Conservation (phyloP, 2,113 vertebrate genomes). For the Enhydra lutris region DNA sequence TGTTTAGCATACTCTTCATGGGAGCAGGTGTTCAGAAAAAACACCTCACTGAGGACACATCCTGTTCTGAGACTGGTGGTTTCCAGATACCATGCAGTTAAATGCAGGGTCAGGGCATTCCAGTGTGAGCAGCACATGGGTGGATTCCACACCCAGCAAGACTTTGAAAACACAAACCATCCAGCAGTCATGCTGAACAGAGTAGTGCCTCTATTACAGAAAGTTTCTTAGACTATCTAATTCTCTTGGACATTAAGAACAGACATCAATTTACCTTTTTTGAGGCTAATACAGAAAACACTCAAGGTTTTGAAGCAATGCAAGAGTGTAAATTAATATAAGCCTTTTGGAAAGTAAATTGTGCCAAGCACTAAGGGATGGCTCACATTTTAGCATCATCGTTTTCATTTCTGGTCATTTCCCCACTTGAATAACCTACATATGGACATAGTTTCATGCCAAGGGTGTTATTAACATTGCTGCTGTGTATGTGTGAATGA, state of each 20-base stretch:
- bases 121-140: rapidly evolving
- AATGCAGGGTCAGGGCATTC: rapidly evolving
- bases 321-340: background rate
- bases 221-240: background rate
- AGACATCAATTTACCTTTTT: background rate
- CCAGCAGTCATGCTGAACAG: rapidly evolving
- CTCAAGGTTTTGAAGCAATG: background rate
- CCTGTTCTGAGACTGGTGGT: background rate
- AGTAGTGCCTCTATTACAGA: background rate
- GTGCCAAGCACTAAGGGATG: background rate
- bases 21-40: background rate
- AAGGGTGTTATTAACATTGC: background rate
- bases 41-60: no score
- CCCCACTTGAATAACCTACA: background rate
- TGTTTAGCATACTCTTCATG: background rate
- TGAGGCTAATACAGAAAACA: background rate
- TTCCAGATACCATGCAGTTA: background rate
- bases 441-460: background rate
- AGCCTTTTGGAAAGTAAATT: background rate
- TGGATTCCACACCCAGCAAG: rapidly evolving
- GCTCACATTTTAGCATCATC: background rate
- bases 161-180: background rate
- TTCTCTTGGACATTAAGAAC: background rate
- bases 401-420: background rate
- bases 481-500: background rate